These are phyloP conservation scores for Aplochiton taeniatus DNA, from an alignment of 2,797 vertebrate genomes.

Conservation along the genomic window DNA sequence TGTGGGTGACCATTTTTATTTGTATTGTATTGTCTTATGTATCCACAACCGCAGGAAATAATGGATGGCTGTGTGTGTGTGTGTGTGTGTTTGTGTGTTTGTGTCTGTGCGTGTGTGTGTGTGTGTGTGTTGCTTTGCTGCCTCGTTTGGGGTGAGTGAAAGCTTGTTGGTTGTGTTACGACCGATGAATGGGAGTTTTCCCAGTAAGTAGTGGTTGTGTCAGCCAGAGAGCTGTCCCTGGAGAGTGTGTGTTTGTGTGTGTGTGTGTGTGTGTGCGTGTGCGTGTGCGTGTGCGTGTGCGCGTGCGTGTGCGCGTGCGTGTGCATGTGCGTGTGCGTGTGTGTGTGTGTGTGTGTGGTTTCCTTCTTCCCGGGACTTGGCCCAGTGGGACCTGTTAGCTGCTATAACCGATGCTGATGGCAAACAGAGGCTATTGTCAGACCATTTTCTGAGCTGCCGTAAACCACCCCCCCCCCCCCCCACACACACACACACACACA, in stretches of 20 bases:
- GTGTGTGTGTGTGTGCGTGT: not conserved
- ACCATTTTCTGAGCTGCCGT: constrained; percentile 15
- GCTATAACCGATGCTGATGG: constrained; percentile 10
- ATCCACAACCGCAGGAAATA: too few species aligned
- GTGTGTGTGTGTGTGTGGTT: not conserved
- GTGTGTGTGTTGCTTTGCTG: not conserved
- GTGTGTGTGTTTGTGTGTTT: not conserved
- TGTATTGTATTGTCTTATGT: too few species aligned
- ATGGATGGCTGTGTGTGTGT: not conserved
- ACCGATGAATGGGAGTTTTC: not conserved
- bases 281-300: too few species aligned
- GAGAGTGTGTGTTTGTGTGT: not conserved
- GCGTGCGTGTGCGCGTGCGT: not conserved
- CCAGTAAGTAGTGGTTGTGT: constrained; percentile 6
- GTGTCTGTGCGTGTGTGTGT: not conserved
- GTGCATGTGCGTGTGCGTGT: not conserved
- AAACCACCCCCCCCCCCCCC: too few species aligned
- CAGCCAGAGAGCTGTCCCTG: not conserved
- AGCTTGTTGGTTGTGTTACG: not conserved
- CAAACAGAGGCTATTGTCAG: constrained; percentile 23
- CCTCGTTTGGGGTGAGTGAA: not conserved
- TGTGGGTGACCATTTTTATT: too few species aligned
- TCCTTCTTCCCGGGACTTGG: not conserved
- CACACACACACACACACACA: too few species aligned
- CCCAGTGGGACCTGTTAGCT: constrained; percentile 55